Evolutionary conservation across 2,113 vertebrate species (phyloP).

Genomic region (Tursiops truncatus): DNA sequence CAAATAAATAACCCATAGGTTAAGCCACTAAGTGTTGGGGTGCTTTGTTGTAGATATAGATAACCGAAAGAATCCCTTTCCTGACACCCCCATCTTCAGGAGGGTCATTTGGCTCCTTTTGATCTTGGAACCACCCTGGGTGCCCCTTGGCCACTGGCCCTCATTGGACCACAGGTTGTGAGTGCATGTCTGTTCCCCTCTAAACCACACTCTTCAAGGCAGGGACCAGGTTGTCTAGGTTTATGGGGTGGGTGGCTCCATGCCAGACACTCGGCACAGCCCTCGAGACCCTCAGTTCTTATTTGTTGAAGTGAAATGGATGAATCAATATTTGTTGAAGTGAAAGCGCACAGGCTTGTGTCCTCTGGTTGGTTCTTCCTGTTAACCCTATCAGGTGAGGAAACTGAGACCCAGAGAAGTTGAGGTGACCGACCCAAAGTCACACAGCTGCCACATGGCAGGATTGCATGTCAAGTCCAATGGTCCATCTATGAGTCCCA

Average conservation of each 20-base stretch:
- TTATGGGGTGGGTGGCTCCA: neutral
- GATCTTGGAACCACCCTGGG: neutral
- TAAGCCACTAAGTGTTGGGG: neutral
- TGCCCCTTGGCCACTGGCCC: too few relatives aligned
- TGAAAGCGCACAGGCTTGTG: neutral
- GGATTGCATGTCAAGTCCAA: accelerated
- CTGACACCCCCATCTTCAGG: neutral
- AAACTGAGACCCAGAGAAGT: neutral
- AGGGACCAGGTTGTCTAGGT: neutral
- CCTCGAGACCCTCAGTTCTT: neutral
- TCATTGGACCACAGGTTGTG: neutral
- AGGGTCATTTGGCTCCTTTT: neutral
- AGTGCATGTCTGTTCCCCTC: neutral
- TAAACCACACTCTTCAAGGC: neutral
- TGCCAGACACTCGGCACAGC: neutral
- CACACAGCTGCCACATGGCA: neutral
- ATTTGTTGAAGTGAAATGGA: neutral
- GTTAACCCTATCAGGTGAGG: neutral
- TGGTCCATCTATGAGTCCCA: neutral
- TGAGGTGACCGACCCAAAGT: neutral
- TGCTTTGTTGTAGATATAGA: neutral
- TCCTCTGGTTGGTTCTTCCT: neutral
- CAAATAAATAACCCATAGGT: neutral
- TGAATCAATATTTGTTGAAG: neutral
- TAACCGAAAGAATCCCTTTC: neutral